Evolutionary conservation across 2,113 vertebrate species (phyloP).

Genomic region (Arenaria interpres): DNA sequence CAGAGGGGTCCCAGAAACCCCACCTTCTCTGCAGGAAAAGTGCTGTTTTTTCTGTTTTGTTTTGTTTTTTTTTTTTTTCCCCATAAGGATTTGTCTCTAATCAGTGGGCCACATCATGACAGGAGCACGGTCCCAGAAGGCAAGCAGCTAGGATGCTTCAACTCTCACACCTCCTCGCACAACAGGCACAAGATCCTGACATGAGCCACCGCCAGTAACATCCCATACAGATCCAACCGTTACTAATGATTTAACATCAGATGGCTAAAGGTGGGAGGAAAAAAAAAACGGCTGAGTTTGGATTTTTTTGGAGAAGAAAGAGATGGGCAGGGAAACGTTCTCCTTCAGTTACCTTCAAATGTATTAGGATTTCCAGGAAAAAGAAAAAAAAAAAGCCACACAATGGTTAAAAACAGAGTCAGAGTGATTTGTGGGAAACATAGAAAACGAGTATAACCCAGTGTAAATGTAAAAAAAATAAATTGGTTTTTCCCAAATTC

Average conservation of each 20-base stretch:
- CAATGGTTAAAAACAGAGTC: neutral
- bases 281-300: neutral
- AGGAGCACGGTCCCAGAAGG: neutral
- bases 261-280: neutral
- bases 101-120: neutral
- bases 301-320: neutral
- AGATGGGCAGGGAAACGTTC: neutral
- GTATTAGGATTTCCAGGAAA: neutral
- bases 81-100: neutral
- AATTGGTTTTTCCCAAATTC: neutral
- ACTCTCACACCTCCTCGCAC: neutral
- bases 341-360: neutral
- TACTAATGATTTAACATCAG: neutral
- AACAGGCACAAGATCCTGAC: neutral
- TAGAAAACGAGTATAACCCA: neutral
- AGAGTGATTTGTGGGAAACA: neutral
- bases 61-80: neutral
- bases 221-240: neutral
- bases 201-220: neutral
- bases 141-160: neutral
- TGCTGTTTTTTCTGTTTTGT: too few species aligned
- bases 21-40: neutral
- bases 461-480: neutral
- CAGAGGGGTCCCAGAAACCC: neutral
- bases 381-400: neutral